Evolutionary conservation across 2,888 invertebrate species (phyloP).

Genomic region (Macrophya alboannulata): DNA sequence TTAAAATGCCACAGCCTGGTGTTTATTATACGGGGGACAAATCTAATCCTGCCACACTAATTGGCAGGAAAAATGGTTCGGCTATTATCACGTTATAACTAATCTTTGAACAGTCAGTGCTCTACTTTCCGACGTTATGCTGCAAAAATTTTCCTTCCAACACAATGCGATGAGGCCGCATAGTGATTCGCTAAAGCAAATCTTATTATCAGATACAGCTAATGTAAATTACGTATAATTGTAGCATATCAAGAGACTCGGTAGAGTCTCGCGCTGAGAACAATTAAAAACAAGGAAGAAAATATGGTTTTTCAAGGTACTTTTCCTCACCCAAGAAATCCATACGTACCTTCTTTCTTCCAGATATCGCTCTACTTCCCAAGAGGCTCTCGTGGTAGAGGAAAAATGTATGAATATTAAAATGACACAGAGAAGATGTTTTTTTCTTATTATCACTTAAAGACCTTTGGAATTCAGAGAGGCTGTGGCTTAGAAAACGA

Average conservation of each 20-base stretch:
- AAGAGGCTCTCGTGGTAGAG: too few relatives aligned
- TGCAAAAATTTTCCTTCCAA: not conserved
- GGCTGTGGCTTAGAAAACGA: too few relatives aligned
- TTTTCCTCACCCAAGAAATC: too few relatives aligned
- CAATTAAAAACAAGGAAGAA: not conserved
- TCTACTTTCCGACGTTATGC: not conserved
- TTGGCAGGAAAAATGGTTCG: not conserved
- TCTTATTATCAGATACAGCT: not conserved
- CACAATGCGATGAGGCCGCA: not conserved
- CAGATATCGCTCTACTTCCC: too few relatives aligned
- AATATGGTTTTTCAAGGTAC: too few relatives aligned
- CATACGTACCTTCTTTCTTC: too few relatives aligned
- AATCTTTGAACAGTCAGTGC: not conserved
- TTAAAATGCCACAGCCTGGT: not conserved
- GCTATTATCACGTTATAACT: not conserved
- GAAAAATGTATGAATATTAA: too few relatives aligned
- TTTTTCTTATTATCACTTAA: too few relatives aligned
- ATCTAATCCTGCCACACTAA: not conserved
- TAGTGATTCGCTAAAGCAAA: not conserved
- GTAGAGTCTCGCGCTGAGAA: not conserved
- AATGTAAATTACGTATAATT: not conserved
- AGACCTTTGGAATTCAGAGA: too few relatives aligned
- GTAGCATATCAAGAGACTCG: not conserved
- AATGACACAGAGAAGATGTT: too few relatives aligned
- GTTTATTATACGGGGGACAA: not conserved